A percentile compares a stretch with the other conserved stretches of the same genome.
Evolutionary conservation across 2,888 invertebrate species (phyloP).

Genomic region (Hyalella azteca): DNA sequence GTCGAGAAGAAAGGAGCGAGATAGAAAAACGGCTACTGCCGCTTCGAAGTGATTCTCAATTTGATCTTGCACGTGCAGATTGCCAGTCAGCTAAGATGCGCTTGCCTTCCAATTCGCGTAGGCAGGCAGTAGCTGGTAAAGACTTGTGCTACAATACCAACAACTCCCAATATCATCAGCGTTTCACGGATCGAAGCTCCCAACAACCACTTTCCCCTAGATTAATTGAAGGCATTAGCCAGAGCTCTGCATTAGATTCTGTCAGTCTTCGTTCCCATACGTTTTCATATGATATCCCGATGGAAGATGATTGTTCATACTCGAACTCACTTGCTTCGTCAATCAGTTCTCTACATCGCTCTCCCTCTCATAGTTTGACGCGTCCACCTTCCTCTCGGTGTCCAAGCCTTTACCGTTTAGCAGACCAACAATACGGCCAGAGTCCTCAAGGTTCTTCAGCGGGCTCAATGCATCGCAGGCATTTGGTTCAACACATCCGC

Average conservation of each 20-base stretch:
- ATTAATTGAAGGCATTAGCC: constrained; percentile 1
- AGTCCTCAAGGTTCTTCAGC: neutral
- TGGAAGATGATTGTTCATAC: neutral
- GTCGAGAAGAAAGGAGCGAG: neutral
- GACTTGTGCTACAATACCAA: neutral
- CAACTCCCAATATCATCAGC: neutral
- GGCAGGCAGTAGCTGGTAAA: neutral
- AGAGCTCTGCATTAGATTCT: constrained; percentile 9
- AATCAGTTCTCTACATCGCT: constrained; percentile 8
- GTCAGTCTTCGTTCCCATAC: neutral
- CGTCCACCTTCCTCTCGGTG: constrained; percentile 19
- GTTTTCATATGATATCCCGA: neutral
- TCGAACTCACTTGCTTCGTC: constrained; percentile 29
- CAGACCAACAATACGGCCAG: neutral
- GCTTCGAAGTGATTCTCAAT: constrained; percentile 1
- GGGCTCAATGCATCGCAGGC: neutral
- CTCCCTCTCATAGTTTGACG: constrained; percentile 23
- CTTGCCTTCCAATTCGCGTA: neutral
- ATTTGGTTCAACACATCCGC: neutral
- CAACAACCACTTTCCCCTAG: constrained; percentile 7
- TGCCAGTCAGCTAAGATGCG: neutral
- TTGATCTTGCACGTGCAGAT: neutral
- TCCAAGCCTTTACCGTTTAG: constrained; percentile 15
- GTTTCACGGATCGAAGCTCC: neutral
- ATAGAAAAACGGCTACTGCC: constrained; percentile 28